Conservation (phyloP, 2,113 vertebrate genomes). For the Pangasianodon gigas region DNA sequence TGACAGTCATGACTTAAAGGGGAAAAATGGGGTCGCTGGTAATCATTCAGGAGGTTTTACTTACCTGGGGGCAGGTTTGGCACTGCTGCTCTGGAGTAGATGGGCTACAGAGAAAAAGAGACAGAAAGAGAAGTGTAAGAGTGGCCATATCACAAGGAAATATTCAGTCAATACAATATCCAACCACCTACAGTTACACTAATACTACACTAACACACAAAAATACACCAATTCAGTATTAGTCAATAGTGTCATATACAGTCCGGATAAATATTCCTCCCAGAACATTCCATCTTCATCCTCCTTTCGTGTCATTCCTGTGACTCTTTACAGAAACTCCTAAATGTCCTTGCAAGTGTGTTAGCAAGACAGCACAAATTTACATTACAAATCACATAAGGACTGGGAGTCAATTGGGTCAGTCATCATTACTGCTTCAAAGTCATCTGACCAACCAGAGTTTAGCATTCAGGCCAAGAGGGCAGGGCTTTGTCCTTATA, state of each 20-base stretch:
- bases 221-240: background rate
- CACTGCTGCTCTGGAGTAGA: conserved; percentile 76
- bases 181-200: background rate
- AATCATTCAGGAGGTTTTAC: conserved; percentile 18
- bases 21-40: background rate
- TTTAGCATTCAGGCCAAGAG: background rate
- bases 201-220: background rate
- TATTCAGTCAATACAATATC: background rate
- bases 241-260: background rate
- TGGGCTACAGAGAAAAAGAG: conserved; percentile 75
- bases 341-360: background rate
- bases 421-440: background rate
- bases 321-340: background rate
- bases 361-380: background rate
- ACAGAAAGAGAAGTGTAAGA: background rate
- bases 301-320: background rate
- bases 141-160: background rate
- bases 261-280: background rate
- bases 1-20: background rate
- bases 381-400: conserved; percentile 19
- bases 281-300: background rate
- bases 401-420: background rate
- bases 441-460: background rate
- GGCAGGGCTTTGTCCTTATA: background rate
- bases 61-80: conserved; percentile 76